Evolutionary conservation across 2,888 invertebrate genomes (phyloP), one percentile per base, ranked within the genome.

Genomic region (Onchidella celtica): DNA sequence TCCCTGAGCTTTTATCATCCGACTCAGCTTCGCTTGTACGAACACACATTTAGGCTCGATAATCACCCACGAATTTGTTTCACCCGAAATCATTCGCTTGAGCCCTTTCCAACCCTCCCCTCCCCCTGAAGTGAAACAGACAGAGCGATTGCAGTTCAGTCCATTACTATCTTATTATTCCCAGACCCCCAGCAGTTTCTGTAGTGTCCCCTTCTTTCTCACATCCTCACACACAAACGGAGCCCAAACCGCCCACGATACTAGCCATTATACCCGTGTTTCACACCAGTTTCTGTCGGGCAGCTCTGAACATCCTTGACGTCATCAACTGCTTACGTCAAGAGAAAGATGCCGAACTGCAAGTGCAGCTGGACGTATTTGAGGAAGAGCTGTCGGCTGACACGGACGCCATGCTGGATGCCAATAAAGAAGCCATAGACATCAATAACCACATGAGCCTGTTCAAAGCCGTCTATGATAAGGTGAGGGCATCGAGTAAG

Each of bases 361-460:
- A 88, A 11, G 97, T 97, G 73, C 98, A 99, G 94, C 94, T 98
- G 93, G 98, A 98, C 93, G 97, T 97, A 77, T 99, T 98, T 94
- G 98, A 98, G 93, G 98, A 98, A 93, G 98, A 98, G 94, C 95
- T 97, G 83, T 97, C 97, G 93, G 97, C 97, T 90, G 98, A 99
- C 94, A 97, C 97, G 92, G 96, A 97, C 27, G 96, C 97, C 91
- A 95, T 97, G 85, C 91, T 92, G 34, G 93, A 92, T 2, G 83
- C 87, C 70, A 87, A 84, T 38, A 90, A 92, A 0, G 96, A 97
- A 69, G 91, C 91, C 21, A 97, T 98, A 91, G 98, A 98, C 94
- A 95, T 98, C 87, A 97, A 96, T 92, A 97, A 97, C 68, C 98
- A 97, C 90, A 95, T 97, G 86, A 98, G 98, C 92, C 96, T 98